A percentile compares a stretch with the other conserved stretches of the same genome.
Conservation (phyloP, 2,113 vertebrate species). For the Naja naja region DNA sequence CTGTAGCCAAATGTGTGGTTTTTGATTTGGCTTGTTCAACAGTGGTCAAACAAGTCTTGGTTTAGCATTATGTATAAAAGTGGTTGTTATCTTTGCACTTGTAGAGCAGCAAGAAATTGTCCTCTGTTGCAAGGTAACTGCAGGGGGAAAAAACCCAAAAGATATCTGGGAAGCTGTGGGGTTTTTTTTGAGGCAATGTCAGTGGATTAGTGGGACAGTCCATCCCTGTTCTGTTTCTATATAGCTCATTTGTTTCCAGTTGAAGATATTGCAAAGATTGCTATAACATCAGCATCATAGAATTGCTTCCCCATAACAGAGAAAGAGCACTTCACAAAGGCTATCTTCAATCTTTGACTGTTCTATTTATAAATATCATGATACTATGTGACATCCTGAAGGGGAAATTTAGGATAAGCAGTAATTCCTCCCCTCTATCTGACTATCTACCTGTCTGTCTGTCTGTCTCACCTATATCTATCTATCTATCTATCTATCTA, state of each 20-base stretch:
- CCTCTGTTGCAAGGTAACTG: not conserved
- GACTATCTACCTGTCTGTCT: no score
- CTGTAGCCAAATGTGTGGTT: not conserved
- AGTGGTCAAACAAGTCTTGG: not conserved
- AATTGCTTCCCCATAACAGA: not conserved
- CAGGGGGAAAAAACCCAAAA: not conserved
- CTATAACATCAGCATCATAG: not conserved
- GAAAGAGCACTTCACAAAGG: no score
- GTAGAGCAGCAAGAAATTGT: not conserved
- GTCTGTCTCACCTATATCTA: no score
- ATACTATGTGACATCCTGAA: not conserved
- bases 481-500: no score
- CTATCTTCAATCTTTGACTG: not conserved
- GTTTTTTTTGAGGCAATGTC: not conserved
- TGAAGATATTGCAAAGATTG: not conserved
- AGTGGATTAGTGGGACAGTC: not conserved
- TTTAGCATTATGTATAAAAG: not conserved
- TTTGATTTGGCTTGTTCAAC: not conserved
- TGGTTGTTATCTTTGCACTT: not conserved
- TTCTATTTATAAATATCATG: not conserved
- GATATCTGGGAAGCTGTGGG: not conserved
- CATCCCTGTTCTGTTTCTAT: not conserved
- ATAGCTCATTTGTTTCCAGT: not conserved
- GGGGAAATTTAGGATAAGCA: not conserved
- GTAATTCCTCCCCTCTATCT: no score